A percentile compares a stretch with the other conserved stretches of the same genome.
These are phyloP conservation scores for Meliscaeva auricollis DNA, from an alignment of 2,888 invertebrate genomes.

Conservation along the genomic window DNA sequence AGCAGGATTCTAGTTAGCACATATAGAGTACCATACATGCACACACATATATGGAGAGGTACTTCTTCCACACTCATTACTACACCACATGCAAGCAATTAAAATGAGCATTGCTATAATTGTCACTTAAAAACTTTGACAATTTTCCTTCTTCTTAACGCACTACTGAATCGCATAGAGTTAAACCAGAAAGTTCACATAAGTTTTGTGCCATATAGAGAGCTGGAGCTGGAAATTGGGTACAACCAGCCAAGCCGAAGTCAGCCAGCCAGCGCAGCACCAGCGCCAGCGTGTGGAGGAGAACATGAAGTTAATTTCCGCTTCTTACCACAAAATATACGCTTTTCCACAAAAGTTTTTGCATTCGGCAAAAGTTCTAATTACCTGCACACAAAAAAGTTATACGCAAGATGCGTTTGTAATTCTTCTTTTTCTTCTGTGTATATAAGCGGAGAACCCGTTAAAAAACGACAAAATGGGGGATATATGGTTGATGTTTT, in stretches of 20 bases:
- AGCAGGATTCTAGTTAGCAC: not conserved
- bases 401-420: constrained; percentile 63
- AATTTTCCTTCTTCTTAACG: constrained; percentile 37
- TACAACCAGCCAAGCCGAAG: too few relatives aligned
- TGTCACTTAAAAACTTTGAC: constrained; percentile 70
- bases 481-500: not conserved
- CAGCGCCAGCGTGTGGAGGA: not conserved
- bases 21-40: too few relatives aligned
- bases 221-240: too few relatives aligned
- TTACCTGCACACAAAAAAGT: constrained; percentile 60
- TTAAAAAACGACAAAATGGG: constrained; percentile 9
- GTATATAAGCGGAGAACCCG: not conserved
- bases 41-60: too few relatives aligned
- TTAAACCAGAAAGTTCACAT: constrained; percentile 43
- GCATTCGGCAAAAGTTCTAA: constrained; percentile 59
- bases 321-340: constrained; percentile 58
- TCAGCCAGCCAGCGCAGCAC: not conserved
- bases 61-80: constrained; percentile 33
- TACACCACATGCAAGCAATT: constrained; percentile 57
- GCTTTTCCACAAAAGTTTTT: constrained; percentile 31
- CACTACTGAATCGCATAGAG: constrained; percentile 24
- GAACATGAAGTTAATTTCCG: constrained; percentile 70
- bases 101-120: constrained; percentile 63
- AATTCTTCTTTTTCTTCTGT: constrained; percentile 9
- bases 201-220: constrained; percentile 3